These are phyloP conservation scores for Oriolus oriolus DNA, from an alignment of 2,113 vertebrate genomes.

Conservation along the genomic window DNA sequence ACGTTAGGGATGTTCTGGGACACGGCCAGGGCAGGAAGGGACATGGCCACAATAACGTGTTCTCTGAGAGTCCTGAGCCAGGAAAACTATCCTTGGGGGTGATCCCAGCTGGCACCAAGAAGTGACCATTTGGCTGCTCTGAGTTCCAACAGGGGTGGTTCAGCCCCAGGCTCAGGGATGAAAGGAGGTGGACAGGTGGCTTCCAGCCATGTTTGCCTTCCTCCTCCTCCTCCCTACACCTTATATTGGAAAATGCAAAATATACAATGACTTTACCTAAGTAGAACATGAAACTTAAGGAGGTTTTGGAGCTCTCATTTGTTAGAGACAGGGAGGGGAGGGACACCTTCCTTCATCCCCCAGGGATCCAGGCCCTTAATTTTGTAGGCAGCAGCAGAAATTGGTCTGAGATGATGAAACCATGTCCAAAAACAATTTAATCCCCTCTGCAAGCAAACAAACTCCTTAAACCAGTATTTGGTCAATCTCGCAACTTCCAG, in stretches of 20 bases:
- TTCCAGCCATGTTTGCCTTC: background rate
- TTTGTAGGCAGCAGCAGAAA: background rate
- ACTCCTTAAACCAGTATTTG: background rate
- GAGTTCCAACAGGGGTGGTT: background rate
- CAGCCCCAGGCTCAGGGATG: background rate
- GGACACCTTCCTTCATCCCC: background rate
- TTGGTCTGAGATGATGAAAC: background rate
- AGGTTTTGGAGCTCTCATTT: background rate
- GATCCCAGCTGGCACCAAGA: slow-evolving; percentile 31
- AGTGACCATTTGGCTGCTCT: slow-evolving; percentile 45
- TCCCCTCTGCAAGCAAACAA: background rate
- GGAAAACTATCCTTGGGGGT: slow-evolving; percentile 32
- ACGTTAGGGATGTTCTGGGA: background rate
- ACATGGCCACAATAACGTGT: background rate
- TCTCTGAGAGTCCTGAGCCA: background rate
- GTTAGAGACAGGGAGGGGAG: background rate
- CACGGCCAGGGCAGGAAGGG: slow-evolving; percentile 14
- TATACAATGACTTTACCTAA: background rate
- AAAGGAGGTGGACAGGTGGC: slow-evolving; percentile 30
- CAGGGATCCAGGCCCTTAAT: background rate
- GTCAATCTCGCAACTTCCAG: background rate
- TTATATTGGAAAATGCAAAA: background rate
- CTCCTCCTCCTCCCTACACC: background rate
- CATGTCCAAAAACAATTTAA: accelerated
- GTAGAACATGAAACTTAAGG: background rate